Percentiles rank a stretch among this genome's conserved stretches.
phyloP scores from a whole-genome alignment of 2,113 vertebrate species.

The Spilogale gracilis region DNA sequence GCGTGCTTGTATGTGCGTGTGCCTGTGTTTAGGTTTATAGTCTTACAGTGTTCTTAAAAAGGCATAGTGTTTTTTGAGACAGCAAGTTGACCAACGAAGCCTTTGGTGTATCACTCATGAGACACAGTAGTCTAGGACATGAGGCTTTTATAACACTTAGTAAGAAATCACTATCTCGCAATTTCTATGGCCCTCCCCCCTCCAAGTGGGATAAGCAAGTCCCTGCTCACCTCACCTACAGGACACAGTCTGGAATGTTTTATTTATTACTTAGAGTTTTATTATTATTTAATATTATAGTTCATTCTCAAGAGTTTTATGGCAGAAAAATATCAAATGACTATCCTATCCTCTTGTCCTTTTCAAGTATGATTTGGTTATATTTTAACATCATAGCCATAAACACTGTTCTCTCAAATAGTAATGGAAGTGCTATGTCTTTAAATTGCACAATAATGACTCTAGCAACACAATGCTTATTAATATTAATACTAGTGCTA shows the following conservation, averaged over 20 bases:
- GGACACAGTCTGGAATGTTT: neutral
- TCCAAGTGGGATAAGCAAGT: neutral
- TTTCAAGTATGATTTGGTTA: neutral
- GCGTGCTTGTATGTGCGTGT: neutral
- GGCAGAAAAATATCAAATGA: conserved; percentile 19
- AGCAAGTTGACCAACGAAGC: conserved; percentile 31
- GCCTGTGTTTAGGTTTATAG: neutral
- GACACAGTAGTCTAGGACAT: neutral
- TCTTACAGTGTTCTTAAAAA: neutral
- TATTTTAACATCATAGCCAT: neutral
- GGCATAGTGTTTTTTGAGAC: conserved; percentile 6
- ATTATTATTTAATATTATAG: conserved; percentile 21
- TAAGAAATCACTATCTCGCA: conserved; percentile 16
- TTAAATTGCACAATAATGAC: conserved; percentile 49
- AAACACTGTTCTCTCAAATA: conserved; percentile 50
- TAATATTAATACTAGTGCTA: conserved; percentile 67
- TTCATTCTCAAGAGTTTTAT: conserved; percentile 55
- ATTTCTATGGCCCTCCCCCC: neutral
- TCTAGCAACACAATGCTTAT: conserved; percentile 48
- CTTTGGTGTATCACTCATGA: conserved; percentile 18
- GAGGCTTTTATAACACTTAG: conserved; percentile 49
- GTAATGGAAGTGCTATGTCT: conserved; percentile 17
- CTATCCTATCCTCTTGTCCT: neutral
- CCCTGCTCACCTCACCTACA: conserved; percentile 8
- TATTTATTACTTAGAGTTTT: conserved; percentile 57